Conservation (phyloP, 2,113 vertebrate genomes). For the Dasyornis broadbenti region DNA sequence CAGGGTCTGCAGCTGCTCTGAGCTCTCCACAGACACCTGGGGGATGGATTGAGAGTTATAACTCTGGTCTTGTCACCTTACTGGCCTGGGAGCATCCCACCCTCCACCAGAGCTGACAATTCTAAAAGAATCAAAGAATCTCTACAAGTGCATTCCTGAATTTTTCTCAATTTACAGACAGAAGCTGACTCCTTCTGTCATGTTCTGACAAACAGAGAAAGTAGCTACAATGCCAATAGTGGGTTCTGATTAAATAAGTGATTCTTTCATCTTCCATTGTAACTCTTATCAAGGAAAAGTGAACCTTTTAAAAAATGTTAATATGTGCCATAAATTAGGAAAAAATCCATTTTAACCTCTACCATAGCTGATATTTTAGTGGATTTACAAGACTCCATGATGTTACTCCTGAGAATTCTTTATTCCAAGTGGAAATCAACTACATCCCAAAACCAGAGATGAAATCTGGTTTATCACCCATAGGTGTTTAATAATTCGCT, state of each 20-base stretch:
- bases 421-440: neutral
- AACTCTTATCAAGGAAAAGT: neutral
- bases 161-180: neutral
- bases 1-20: neutral
- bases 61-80: neutral
- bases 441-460: neutral
- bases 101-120: neutral
- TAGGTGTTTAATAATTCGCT: conserved; percentile 1
- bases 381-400: neutral
- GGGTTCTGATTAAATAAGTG: neutral
- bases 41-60: neutral
- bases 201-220: neutral
- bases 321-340: neutral
- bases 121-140: no score
- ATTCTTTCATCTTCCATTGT: neutral
- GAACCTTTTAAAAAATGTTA: neutral
- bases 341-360: neutral
- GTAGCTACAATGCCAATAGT: neutral
- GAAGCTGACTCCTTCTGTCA: neutral
- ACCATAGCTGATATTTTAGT: neutral
- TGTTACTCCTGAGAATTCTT: neutral
- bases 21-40: neutral
- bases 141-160: neutral
- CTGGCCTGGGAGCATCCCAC: neutral
- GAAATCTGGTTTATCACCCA: neutral